phyloP scores from a whole-genome alignment of 2,888 invertebrate genomes.

The Apodemia hepburni region DNA sequence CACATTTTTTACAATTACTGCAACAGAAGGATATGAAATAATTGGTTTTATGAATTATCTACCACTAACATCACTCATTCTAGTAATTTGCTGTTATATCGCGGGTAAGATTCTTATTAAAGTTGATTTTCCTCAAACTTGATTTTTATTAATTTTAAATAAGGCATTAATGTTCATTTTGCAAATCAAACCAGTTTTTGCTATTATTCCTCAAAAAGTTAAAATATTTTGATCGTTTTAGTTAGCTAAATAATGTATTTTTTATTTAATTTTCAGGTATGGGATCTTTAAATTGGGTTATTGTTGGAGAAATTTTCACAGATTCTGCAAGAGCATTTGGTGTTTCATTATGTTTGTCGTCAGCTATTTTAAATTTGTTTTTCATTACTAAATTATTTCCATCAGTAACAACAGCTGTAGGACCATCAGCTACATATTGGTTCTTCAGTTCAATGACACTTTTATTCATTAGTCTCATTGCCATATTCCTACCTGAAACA shows the following conservation, averaged over 20 bases:
- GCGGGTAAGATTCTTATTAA: slow-evolving; percentile 24
- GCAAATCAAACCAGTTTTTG: no score
- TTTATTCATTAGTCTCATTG: slow-evolving; percentile 38
- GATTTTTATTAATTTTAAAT: no score
- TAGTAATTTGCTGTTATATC: slow-evolving; percentile 13
- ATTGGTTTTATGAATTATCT: slow-evolving; percentile 17
- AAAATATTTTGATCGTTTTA: no score
- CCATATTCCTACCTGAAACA: slow-evolving; percentile 53
- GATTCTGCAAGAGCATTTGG: slow-evolving; percentile 46
- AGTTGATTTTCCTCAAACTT: no score
- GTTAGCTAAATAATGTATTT: background rate
- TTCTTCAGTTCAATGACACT: slow-evolving; percentile 40
- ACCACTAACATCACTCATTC: background rate
- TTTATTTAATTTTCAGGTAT: slow-evolving; percentile 40
- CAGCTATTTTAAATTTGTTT: slow-evolving; percentile 37
- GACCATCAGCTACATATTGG: slow-evolving; percentile 46
- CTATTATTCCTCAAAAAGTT: no score
- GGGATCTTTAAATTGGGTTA: slow-evolving; percentile 48
- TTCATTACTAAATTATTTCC: slow-evolving; percentile 47
- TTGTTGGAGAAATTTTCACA: slow-evolving; percentile 50
- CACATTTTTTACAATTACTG: slow-evolving; percentile 16
- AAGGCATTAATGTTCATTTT: no score
- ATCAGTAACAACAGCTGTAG: slow-evolving; percentile 36
- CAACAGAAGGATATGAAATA: slow-evolving; percentile 10
- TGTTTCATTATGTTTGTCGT: slow-evolving; percentile 33